Base-by-base conservation (phyloP, 1,140 invertebrate genomes). In the Oscheius sp. region DNA sequence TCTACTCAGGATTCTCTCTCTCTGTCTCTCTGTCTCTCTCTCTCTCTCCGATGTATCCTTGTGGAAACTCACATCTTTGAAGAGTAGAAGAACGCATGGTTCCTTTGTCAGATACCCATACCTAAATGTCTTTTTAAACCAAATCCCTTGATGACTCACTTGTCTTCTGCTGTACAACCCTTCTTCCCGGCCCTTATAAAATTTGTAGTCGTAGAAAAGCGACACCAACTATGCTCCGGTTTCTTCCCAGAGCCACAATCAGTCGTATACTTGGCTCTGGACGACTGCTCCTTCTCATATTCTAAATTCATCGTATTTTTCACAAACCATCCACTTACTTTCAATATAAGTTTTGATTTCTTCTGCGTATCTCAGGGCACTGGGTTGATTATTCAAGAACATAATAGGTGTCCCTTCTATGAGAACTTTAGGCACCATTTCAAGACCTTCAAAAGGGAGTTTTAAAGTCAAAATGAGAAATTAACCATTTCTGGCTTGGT, bases 81-180 rank as follows among this genome's bases (percentile, higher is more conserved):
- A 26, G 49, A 7, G 7, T 15, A 55, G 15, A 4, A 55, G 49
- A 26, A 55, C 23, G 23, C 49, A 55, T 7, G 49, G 49, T 13
- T 7, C 7, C 23, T 23, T 7, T 7, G 49, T 20, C 7, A 4
- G 4, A 26, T 55, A 55, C 4, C 49, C 49, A 26, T 13, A 55
- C 23, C 49, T 55, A 26, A 23, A 55, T 42, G 38, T 42, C n/a
- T 10, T 42, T 42, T n/a, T n/a, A 7, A 7, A 10, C 38, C n/a
- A 55, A 55, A 55, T 13, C 49, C 23, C 7, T n/a, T n/a, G n/a
- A n/a, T n/a, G n/a, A n/a, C 49, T 55, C 49, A 55, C 49, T 55
- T 55, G 49, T 55, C 23, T 4, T 55, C 49, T 15, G 7, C 49
- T 13, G n/a, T 10, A n/a, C 15, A 13, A 23, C 49, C 15, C 4